phyloP scores from a whole-genome alignment of 1,140 invertebrate genomes.

The Philopotamus ludificatus region DNA sequence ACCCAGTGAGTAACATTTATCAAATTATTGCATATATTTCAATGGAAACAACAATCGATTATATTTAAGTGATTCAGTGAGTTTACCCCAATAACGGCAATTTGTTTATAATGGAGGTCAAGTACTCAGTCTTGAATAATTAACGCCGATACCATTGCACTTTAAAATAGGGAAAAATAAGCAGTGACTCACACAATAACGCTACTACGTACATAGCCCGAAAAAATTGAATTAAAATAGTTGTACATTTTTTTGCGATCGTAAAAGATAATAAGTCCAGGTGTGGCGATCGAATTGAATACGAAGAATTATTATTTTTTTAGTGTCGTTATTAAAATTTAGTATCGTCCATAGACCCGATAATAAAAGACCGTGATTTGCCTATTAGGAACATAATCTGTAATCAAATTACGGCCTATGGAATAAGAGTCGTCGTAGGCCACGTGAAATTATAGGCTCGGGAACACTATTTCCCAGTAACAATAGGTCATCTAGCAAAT shows the following conservation, averaged over 20 bases:
- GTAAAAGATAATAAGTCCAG: neutral
- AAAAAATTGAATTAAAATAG: neutral
- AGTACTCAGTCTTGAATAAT: constrained; percentile 13
- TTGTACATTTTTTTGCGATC: neutral
- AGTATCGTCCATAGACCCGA: neutral
- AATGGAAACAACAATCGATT: no score
- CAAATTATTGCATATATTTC: no score
- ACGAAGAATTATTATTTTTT: neutral
- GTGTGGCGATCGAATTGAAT: neutral
- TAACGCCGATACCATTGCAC: neutral
- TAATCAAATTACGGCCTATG: no score
- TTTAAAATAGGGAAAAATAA: neutral
- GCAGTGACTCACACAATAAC: no score
- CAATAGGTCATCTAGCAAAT: no score
- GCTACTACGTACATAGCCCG: neutral
- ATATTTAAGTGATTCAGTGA: neutral
- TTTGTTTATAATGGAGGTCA: constrained; percentile 24
- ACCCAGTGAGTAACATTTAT: no score
- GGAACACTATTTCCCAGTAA: no score
- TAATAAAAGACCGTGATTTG: no score
- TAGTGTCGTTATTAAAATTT: neutral
- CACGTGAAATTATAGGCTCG: no score
- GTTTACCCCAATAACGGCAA: constrained; percentile 20
- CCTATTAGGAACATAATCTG: no score
- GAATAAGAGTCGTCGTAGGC: no score